These are phyloP conservation scores for Ailurus styani DNA, from an alignment of 2,113 vertebrate genomes.

Conservation along the genomic window DNA sequence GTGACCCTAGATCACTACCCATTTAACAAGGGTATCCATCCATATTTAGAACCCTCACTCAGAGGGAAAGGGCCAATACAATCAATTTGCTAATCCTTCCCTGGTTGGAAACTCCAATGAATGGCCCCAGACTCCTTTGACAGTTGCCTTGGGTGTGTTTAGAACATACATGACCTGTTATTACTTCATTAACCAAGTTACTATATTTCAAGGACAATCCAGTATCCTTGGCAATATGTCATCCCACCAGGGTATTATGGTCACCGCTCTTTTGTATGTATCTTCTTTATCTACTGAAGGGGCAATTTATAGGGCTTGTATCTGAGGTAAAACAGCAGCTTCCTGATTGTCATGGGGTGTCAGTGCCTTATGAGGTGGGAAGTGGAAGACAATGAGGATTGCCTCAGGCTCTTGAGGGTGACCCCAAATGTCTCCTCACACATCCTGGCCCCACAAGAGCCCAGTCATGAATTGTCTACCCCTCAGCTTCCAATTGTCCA, in stretches of 20 bases:
- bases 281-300: background rate
- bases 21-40: background rate
- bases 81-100: background rate
- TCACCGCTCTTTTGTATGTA: background rate
- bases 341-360: background rate
- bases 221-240: background rate
- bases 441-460: background rate
- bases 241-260: background rate
- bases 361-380: background rate
- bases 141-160: background rate
- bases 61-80: background rate
- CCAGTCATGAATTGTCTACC: background rate
- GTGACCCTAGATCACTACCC: background rate
- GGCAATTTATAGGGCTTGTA: background rate
- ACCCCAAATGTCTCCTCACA: background rate
- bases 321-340: background rate
- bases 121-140: background rate
- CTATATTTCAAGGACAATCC: background rate
- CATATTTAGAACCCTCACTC: background rate
- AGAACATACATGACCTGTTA: background rate
- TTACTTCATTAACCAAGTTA: background rate
- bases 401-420: background rate
- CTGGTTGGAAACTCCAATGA: background rate
- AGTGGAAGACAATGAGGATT: background rate
- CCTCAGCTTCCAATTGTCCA: background rate